These are phyloP conservation scores for Ginglymostoma cirratum DNA, from an alignment of 2,113 vertebrate species.

Conservation along the genomic window DNA sequence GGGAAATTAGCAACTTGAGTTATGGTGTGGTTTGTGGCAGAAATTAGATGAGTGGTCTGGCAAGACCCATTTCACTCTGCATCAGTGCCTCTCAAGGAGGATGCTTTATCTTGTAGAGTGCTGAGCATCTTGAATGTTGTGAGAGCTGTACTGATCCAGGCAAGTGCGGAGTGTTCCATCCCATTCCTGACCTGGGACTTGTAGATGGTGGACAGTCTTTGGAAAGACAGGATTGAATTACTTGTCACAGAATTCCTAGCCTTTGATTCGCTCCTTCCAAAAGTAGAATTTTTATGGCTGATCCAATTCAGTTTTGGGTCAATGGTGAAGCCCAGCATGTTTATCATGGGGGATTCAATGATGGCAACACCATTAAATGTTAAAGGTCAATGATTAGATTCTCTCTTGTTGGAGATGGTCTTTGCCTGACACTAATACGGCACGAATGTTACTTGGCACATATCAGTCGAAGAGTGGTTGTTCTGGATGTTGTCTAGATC, in stretches of 20 bases:
- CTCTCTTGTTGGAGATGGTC: background rate
- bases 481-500: background rate
- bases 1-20: background rate
- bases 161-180: background rate
- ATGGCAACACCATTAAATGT: background rate
- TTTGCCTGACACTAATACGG: background rate
- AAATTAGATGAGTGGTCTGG: too few species aligned
- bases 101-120: background rate
- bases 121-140: background rate
- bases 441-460: background rate
- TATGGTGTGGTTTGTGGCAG: too few species aligned
- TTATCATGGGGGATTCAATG: background rate
- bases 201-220: background rate
- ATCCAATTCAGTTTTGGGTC: background rate
- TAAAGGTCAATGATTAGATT: background rate
- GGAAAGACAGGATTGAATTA: background rate
- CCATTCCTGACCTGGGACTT: background rate
- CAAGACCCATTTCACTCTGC: too few species aligned
- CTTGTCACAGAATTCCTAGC: background rate
- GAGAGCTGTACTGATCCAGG: background rate
- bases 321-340: background rate
- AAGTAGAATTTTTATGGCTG: background rate
- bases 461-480: background rate
- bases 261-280: too few species aligned
- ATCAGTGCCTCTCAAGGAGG: too few species aligned